Conservation (phyloP, 2,797 vertebrate genomes). For the Apodemus agrarius region DNA sequence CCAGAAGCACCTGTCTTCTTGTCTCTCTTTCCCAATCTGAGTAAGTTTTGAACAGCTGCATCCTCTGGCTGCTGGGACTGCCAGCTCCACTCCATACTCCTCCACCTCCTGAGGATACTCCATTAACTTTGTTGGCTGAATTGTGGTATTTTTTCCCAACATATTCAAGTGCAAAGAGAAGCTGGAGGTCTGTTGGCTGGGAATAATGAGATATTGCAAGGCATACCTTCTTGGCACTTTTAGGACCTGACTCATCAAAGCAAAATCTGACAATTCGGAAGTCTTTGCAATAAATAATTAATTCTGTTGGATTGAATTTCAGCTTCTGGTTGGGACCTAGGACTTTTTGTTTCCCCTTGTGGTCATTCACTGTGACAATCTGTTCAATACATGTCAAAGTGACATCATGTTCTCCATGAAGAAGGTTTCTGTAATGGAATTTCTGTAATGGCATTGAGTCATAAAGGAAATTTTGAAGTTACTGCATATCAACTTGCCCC, state of each 20-base stretch:
- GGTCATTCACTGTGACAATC: conserved; percentile 91
- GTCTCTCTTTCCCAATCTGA: conserved; percentile 97
- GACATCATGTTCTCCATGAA: conserved; percentile 96
- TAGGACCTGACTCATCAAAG: too few relatives aligned
- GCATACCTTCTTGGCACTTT: conserved; percentile 91
- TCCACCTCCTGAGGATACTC: conserved; percentile 85
- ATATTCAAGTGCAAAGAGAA: conserved; percentile 99
- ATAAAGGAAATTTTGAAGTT: conserved; percentile 99
- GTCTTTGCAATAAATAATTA: too few relatives aligned
- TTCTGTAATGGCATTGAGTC: conserved; percentile 93
- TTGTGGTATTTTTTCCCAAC: conserved; percentile 93
- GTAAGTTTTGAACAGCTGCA: conserved; percentile 93
- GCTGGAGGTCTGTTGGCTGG: conserved; percentile 97
- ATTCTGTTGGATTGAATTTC: too few relatives aligned
- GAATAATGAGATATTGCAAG: conserved; percentile 99
- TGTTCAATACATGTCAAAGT: conserved; percentile 97
- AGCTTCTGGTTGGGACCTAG: too few relatives aligned
- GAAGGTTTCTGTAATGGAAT: conserved; percentile 93
- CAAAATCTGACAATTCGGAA: too few relatives aligned
- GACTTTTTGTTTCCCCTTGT: too few relatives aligned
- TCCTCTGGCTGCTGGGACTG: conserved; percentile 86
- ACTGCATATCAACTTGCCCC: conserved; percentile 98
- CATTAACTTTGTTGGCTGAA: conserved; percentile 91
- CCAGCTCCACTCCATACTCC: conserved; percentile 72
- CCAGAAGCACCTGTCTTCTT: conserved; percentile 96